Evolutionary conservation across 2,797 vertebrate genomes (phyloP).

Genomic region (Enteromius anoplus): DNA sequence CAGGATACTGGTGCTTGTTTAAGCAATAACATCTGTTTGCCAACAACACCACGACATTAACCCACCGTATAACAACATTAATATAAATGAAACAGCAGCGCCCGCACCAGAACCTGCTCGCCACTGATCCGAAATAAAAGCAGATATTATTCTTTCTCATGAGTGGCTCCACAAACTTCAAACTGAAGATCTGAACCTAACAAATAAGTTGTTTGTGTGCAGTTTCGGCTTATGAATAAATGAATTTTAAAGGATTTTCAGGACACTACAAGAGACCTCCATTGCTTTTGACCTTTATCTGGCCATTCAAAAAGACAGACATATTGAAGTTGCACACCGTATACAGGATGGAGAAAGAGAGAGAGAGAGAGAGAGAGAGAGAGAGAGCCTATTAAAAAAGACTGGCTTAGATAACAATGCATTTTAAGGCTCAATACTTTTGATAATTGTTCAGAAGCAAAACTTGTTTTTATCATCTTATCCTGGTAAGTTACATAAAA

Average conservation of each 20-base stretch:
- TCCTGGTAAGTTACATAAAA: neutral
- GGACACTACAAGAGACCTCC: neutral
- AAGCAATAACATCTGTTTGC: neutral
- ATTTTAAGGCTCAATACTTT: neutral
- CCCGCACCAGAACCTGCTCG: neutral
- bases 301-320: neutral
- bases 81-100: constrained; percentile 23
- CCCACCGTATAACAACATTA: neutral
- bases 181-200: neutral
- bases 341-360: neutral
- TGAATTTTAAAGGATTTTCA: neutral
- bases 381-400: neutral
- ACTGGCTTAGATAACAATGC: neutral
- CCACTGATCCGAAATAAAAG: constrained; percentile 14
- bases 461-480: neutral
- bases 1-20: neutral
- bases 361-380: neutral
- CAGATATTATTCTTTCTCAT: constrained; percentile 21
- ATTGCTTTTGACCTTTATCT: constrained; percentile 6
- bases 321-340: neutral
- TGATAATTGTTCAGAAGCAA: neutral
- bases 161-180: neutral
- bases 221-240: neutral
- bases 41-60: constrained; percentile 16
- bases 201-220: neutral